These are phyloP conservation scores for Poeciliopsis infans DNA, from an alignment of 2,797 vertebrate genomes.

Conservation along the genomic window DNA sequence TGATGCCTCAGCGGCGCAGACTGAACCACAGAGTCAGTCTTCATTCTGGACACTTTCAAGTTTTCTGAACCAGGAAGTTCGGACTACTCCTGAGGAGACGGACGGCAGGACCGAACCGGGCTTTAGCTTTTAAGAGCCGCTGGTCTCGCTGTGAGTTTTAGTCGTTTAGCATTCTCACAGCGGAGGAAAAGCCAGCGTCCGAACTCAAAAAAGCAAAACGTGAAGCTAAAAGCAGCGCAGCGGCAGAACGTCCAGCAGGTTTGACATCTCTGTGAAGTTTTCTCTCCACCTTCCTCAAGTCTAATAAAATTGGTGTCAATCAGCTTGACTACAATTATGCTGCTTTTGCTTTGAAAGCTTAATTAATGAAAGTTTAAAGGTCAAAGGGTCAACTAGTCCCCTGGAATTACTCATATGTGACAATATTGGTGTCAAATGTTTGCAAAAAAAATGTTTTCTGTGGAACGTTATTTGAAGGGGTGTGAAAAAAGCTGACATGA, in stretches of 20 bases:
- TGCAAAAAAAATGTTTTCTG: too few relatives aligned
- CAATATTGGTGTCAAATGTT: too few relatives aligned
- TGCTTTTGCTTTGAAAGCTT: too few relatives aligned
- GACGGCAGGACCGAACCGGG: not conserved
- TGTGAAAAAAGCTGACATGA: too few relatives aligned
- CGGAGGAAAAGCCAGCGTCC: constrained; percentile 10
- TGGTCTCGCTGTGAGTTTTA: not conserved
- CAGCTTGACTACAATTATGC: too few relatives aligned
- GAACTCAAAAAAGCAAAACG: constrained; percentile 21
- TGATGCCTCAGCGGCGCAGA: constrained; percentile 1
- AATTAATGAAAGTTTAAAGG: too few relatives aligned
- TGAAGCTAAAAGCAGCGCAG: constrained; percentile 8
- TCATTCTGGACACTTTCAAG: not conserved
- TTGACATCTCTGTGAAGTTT: too few relatives aligned
- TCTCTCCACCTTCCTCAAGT: too few relatives aligned
- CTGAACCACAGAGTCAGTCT: not conserved
- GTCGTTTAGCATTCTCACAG: constrained; percentile 14
- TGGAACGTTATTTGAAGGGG: too few relatives aligned
- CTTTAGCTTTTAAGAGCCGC: not conserved
- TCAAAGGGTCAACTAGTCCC: too few relatives aligned
- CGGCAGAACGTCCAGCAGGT: constrained; percentile 32
- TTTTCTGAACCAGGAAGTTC: not conserved
- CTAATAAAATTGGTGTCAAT: too few relatives aligned
- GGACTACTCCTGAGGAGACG: not conserved
- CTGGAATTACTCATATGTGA: too few relatives aligned